A percentile compares a stretch with the other conserved stretches of the same genome.
These are phyloP conservation scores for Eutolmus rufibarbis DNA, from an alignment of 2,888 invertebrate genomes.

Conservation along the genomic window DNA sequence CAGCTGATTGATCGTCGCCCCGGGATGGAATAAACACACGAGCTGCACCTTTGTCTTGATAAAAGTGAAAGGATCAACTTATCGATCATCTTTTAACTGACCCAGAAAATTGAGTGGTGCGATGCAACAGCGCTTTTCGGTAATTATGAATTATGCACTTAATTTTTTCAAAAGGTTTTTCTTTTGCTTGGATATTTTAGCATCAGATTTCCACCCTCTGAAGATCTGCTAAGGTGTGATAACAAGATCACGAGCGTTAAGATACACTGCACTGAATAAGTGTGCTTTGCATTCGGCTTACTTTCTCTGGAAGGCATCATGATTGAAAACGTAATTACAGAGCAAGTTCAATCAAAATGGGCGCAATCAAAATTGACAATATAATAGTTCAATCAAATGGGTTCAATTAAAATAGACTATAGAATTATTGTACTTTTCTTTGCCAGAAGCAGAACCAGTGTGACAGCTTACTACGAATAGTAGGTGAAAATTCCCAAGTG, in stretches of 20 bases:
- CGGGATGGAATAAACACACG: conserved; percentile 17
- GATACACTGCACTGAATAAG: neutral
- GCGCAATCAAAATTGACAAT: neutral
- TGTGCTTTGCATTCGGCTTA: neutral
- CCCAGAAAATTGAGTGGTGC: neutral
- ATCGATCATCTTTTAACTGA: conserved; percentile 32
- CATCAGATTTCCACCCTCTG: neutral
- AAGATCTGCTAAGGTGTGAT: neutral
- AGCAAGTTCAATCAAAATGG: neutral
- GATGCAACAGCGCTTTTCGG: neutral
- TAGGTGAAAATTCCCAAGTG: too few species aligned
- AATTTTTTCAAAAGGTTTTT: neutral
- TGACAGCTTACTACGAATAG: too few species aligned
- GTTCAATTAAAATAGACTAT: too few species aligned
- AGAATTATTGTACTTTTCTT: too few species aligned
- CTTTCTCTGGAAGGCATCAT: neutral
- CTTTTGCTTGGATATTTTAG: neutral
- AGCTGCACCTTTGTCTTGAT: conserved; percentile 30
- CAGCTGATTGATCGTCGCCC: conserved; percentile 29
- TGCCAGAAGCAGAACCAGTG: too few species aligned
- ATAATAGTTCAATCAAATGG: too few species aligned
- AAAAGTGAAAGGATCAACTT: conserved; percentile 36
- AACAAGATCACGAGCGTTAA: neutral
- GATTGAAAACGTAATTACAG: neutral
- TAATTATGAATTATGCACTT: conserved; percentile 22